Evolutionary conservation across 1,140 invertebrate species (phyloP).

Genomic region (Plodia interpunctella): DNA sequence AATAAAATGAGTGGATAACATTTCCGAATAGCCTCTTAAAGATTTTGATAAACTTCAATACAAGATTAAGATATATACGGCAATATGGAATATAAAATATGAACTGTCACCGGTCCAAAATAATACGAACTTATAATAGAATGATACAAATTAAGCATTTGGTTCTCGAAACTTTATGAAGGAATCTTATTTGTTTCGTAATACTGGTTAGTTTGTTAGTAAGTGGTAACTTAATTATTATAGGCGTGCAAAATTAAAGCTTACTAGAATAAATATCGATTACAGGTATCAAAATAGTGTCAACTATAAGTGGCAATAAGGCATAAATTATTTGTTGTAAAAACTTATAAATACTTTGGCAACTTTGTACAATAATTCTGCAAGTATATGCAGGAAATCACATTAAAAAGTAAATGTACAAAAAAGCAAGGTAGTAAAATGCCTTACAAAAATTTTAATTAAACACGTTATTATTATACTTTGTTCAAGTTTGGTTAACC

Average conservation of each 20-base stretch:
- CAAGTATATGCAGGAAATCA: not conserved
- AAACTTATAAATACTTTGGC: conserved; percentile 7
- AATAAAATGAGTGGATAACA: too few relatives aligned
- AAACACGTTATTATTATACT: not conserved
- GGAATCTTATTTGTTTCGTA: not conserved
- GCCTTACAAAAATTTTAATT: too few relatives aligned
- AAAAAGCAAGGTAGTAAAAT: too few relatives aligned
- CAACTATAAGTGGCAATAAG: not conserved
- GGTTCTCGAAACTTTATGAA: not conserved
- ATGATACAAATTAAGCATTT: too few relatives aligned
- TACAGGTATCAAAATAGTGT: not conserved
- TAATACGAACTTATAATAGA: too few relatives aligned
- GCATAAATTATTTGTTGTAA: not conserved
- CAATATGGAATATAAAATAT: too few relatives aligned
- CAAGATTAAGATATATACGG: too few relatives aligned
- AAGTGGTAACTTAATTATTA: conserved; percentile 25
- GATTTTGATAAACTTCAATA: too few relatives aligned
- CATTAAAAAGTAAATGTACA: not conserved
- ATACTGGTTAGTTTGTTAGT: not conserved
- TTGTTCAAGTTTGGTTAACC: not conserved
- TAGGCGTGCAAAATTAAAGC: conserved; percentile 20
- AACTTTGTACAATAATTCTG: not conserved
- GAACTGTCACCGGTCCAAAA: too few relatives aligned
- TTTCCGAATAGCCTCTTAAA: too few relatives aligned
- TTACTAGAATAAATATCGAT: conserved; percentile 13